Percentiles rank a stretch among this genome's conserved stretches.
These are phyloP conservation scores for Hyles euphorbiae DNA, from an alignment of 1,140 invertebrate species.

Conservation along the genomic window DNA sequence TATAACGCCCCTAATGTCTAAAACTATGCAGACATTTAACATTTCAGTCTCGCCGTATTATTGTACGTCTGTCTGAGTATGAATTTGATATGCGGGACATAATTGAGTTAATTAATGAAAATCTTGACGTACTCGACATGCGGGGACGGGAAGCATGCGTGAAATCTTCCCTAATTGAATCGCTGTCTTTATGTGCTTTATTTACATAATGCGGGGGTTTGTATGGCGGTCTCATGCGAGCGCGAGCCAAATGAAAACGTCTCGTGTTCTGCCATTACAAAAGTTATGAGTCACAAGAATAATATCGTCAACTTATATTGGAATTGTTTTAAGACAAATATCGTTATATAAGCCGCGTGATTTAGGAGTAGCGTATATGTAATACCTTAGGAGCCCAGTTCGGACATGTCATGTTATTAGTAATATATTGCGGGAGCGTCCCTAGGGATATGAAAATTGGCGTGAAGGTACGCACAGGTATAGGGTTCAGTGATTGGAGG, in stretches of 20 bases:
- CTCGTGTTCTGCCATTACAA: conserved; percentile 5
- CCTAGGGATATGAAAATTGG: too few relatives aligned
- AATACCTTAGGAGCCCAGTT: too few relatives aligned
- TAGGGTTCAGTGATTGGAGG: too few relatives aligned
- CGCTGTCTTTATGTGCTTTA: conserved; percentile 25
- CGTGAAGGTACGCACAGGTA: too few relatives aligned
- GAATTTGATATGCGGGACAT: conserved; percentile 19
- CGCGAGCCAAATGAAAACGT: conserved; percentile 7
- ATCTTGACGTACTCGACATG: conserved; percentile 24
- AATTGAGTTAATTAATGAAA: conserved; percentile 35
- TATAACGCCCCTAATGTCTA: too few relatives aligned
- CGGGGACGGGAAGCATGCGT: conserved; percentile 14
- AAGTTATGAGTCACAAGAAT: conserved; percentile 1
- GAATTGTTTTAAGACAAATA: too few relatives aligned
- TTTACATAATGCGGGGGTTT: conserved; percentile 24
- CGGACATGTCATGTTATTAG: too few relatives aligned
- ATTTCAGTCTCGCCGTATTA: not conserved
- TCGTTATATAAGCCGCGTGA: not conserved
- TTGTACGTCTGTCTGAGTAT: conserved; percentile 12
- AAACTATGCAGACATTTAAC: too few relatives aligned
- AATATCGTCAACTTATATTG: too few relatives aligned
- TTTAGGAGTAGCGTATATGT: too few relatives aligned
- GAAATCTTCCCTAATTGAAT: conserved; percentile 28
- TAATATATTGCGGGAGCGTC: too few relatives aligned
- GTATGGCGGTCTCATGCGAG: conserved; percentile 12